These are phyloP conservation scores for Cheirogaleus medius DNA, from an alignment of 2,113 vertebrate genomes.

Conservation along the genomic window DNA sequence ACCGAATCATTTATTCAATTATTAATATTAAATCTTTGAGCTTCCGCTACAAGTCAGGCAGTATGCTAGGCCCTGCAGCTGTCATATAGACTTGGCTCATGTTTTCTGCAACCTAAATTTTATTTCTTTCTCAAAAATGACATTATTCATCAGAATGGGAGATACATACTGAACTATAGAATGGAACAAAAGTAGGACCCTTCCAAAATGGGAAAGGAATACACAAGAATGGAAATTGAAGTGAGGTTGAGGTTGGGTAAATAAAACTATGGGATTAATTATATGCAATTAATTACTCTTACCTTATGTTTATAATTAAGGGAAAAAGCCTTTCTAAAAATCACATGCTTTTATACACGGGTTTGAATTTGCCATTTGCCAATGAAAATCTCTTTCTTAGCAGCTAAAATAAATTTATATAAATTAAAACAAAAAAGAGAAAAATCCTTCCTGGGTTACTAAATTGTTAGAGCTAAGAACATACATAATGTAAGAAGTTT, in stretches of 20 bases:
- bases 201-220: neutral
- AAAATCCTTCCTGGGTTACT: neutral
- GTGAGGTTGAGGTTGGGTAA: neutral
- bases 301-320: neutral
- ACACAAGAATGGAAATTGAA: neutral
- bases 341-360: neutral
- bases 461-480: neutral
- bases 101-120: neutral
- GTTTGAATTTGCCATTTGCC: neutral
- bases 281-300: neutral
- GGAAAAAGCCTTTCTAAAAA: neutral
- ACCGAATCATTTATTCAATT: conserved; percentile 41
- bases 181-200: neutral
- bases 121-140: conserved; percentile 21
- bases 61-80: neutral
- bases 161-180: conserved; percentile 23
- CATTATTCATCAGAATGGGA: neutral
- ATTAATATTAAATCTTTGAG: neutral
- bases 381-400: neutral
- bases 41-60: neutral
- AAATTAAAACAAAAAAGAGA: neutral
- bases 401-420: neutral
- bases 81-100: neutral
- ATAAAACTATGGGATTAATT: neutral
- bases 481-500: neutral